Base-by-base conservation (phyloP, 2,797 vertebrate species). In the Sorex maritimensis region DNA sequence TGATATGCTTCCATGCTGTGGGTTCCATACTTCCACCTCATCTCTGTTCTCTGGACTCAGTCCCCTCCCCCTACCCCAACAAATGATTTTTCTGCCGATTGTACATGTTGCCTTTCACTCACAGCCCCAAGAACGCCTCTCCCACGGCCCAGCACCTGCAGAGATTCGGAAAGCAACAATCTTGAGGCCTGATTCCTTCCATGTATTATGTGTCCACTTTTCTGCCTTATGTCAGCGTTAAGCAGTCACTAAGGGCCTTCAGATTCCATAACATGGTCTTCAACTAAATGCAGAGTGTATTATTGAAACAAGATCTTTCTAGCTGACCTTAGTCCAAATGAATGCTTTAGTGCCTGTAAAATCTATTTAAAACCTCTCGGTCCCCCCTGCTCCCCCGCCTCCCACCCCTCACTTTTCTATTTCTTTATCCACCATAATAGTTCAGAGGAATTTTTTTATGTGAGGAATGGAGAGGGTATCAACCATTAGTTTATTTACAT, bases 291-390 rank as follows among this genome's bases (percentile, higher is more conserved):
- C 34, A 12, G 91, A 92, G 93, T 30, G 0, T 87, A 73, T 90
- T 93, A 72, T 82, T 91, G 96, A 96, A 95, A 97, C 44, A 89
- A 79, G 88, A 92, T 92, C 91, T 88, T 85, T 75, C 90, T 77
- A 61, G 95, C 83, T 91, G 93, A 96, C 34, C 0, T 0, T 73
- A 55, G 24, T 95, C 94, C 92, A 94, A 67, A 80, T 78, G 88
- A 44, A 11, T 8, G 5, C 8, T 46, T 78, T 38, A 34, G 92
- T 86, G 95, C 88, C 95, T 93, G 91, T 68, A 69, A 94, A 96
- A 82, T 89, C 94, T 90, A 92, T 94, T 92, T 79, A 83, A 81
- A 46, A 34, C 24, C 81, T 86, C 44, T 49, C n/a, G 55, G 71
- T 30, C 65, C 28, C 46, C 30, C 14, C 68, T 68, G 1, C 63